Evolutionary conservation across 2,797 vertebrate species (phyloP), one percentile per base, ranked within the genome.

Genomic region (Acanthurus tractus): DNA sequence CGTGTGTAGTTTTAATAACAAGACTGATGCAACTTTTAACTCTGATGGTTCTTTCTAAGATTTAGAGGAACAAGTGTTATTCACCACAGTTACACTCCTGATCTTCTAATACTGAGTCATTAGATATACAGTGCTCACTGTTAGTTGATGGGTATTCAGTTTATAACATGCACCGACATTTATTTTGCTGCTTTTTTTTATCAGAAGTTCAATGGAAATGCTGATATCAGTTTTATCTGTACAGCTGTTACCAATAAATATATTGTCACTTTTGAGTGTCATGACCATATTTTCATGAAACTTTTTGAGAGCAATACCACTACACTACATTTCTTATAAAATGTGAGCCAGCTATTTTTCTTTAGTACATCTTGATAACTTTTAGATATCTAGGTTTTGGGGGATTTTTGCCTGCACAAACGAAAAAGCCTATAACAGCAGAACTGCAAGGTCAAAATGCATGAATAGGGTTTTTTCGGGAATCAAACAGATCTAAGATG

Each of bases 1-100:
- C 65, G 46, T 72, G 73, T 86, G 20, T 42, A 18, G 4, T 70
- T 63, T 66, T 4, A 68, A 4, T 67, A 10, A 63, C 22, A 34
- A 14, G 5, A 36, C 17, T 8, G 59, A 65, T 12, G 17, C 13
- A 53, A 9, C 25, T 36, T 6, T 53, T 18, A 44, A 14, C 10
- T 15, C 44, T 64, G 22, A 50, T n/a, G 4, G 53, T 67, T 50
- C 49, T 25, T 59, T 17, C 11, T 22, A 20, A 10, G 22, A 50
- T 63, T 3, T 34, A 20, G 63, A 71, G n/a, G 34, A 44, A 29
- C 2, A n/a, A 10, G 6, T 15, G 20, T 54, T 40, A 22, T 17
- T 2, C 6, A 34, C 17, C 62, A 42, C 40, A 45, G 1, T 18
- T 2, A 29, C 45, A 23, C 0, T 5, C 2, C 15, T 40, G 40